These are phyloP conservation scores for Siniperca obscura DNA, from an alignment of 2,797 vertebrate species.

Conservation along the genomic window DNA sequence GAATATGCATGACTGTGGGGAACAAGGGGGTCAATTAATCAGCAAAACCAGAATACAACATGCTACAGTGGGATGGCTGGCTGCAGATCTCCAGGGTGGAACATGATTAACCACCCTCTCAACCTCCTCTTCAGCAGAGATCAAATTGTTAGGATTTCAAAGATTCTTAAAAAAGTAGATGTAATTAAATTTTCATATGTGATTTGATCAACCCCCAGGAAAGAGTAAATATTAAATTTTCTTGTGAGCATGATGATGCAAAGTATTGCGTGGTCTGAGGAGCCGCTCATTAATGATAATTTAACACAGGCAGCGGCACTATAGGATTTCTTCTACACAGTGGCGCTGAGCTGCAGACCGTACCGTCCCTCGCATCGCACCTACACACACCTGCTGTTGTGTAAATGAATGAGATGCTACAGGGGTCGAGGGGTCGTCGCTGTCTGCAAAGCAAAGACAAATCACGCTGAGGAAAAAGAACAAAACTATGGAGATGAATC, in stretches of 20 bases:
- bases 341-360: not conserved
- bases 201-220: constrained; percentile 43
- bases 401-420: constrained; percentile 36
- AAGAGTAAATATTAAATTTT: constrained; percentile 37
- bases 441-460: constrained; percentile 45
- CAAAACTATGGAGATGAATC: constrained; percentile 61
- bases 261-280: not conserved
- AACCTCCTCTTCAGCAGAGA: constrained; percentile 25
- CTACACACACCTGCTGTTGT: constrained; percentile 44
- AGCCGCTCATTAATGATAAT: constrained; percentile 29
- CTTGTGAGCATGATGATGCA: constrained; percentile 33
- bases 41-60: constrained; percentile 37
- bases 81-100: constrained; percentile 25
- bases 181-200: constrained; percentile 27
- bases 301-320: not conserved
- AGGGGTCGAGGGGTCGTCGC: constrained; percentile 16
- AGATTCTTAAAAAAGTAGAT: constrained; percentile 29
- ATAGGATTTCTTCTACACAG: not conserved
- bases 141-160: constrained; percentile 41
- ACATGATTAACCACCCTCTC: constrained; percentile 27
- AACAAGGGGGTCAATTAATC: constrained; percentile 46
- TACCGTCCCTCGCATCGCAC: constrained; percentile 20
- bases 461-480: constrained; percentile 41
- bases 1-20: constrained; percentile 67
- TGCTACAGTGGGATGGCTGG: constrained; percentile 21